Evolutionary conservation across 2,113 vertebrate genomes (phyloP), one percentile per base, ranked within the genome.

Genomic region (Sinocyclocheilus anophthalmus): DNA sequence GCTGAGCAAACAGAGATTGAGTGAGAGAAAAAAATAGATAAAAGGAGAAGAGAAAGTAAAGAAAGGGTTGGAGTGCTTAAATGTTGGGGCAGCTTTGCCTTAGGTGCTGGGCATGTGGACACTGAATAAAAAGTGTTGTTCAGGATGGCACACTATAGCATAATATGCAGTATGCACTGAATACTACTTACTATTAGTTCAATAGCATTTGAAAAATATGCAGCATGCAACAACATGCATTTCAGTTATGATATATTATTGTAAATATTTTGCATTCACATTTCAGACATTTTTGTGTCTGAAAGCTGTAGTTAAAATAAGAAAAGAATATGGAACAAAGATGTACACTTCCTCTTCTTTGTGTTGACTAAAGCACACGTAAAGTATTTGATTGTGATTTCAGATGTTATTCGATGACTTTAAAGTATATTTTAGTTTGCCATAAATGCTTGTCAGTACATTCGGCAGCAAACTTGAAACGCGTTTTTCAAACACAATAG

Each of bases 1-100:
- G 92, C 92, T 93, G 92, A 94, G 91, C 91, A 94, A 92, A 89
- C 94, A 95, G 92, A 48, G 63, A 55, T 81, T 24, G 53, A 73
- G 77, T 0, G n/a, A 53, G 75, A 4, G 26, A 26, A 61, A 9
- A 39, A 84, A 89, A 83, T 73, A 84, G 14, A 73, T 48, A 76
- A 16, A 24, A 76, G n/a, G 22, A 76, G 72, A 37, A 53, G n/a
- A 37, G 55, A 65, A 33, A 73, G 48, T 3, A 65, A 16, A 69
- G 75, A 33, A 86, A 50, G 16, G 30, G 67, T 10, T 37, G 26
- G 67, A 8, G 14, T 42, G 4, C 20, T 73, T 39, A 10, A 22
- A 12, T 42, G 18, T 12, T 22, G 18, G 22, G 39, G 22, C 22
- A 6, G 42, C 42, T 75, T 48, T 42, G 9, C 6, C 22, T 24